Evolutionary conservation across 2,888 invertebrate genomes (phyloP), one percentile per base, ranked within the genome.

Genomic region (Harpalus rubripes): DNA sequence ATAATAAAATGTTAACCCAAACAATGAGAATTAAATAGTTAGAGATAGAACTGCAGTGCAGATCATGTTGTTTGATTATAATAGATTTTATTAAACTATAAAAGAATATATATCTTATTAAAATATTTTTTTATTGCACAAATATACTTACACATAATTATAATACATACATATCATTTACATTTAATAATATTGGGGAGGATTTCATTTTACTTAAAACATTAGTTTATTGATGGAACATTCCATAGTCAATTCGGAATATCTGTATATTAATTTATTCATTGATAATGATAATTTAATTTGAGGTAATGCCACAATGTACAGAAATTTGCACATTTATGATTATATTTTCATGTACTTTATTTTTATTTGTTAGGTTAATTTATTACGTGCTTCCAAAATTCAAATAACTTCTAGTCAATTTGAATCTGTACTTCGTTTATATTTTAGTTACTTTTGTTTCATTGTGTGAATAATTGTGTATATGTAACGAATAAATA

Each of bases 81-180:
- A 72, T 32, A 74, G 56, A 74, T 74, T 74, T 56, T 74, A 74
- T 52, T 56, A 74, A 74, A 74, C 52, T 74, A 74, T 44, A 56
- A 44, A 41, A 52, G 44, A 52, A 74, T 74, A 74, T 74, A 74
- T 44, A 74, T 52, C 74, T 44, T 74, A 74, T 74, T 74, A 74
- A 63, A 74, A 74, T 74, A 74, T 74, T 74, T 74, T 74, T 74
- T 74, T 74, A 74, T 52, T 74, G 74, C 74, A 74, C 74, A 74
- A 74, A 44, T 74, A 44, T 74, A 56, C 74, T 74, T 74, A 74
- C 44, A 68, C 68, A 63, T 68, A 74, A 74, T 74, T 68, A 68
- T 39, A 74, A 74, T 52, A 74, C 74, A 18, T 74, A 74, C 74
- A 74, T 74, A 74, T 74, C 74, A 74, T 74, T 74, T 74, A 44